Base-by-base conservation (phyloP, 2,113 vertebrate species). In the Actinemys pallida region DNA sequence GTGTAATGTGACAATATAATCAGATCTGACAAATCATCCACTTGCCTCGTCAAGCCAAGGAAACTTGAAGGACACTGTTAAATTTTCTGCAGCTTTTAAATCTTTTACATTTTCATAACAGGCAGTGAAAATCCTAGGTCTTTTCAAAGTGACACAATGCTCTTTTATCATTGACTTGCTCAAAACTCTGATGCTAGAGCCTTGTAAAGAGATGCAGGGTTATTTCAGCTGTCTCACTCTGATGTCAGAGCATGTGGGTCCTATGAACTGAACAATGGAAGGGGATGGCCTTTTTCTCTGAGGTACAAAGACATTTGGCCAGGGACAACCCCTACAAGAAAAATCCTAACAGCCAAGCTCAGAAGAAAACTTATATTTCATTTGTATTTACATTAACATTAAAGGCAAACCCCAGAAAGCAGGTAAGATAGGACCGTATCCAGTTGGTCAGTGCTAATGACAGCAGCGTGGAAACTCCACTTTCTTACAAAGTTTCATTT, bases 21-120 rank as follows among this genome's bases (percentile, higher is more conserved):
- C 53, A 80, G 49, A 45, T 29, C 29, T 85, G 86, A 83, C 49
- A 90, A 87, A 90, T 8, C 88, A 94, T 24, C 81, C 50, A 53
- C 45, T 1, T 81, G 25, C 14, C 13, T 17, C 4, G 69, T 13
- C 16, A 91, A 88, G 52, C 20, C 14, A 65, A 76, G 47, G 57
- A 84, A 65, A 11, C 27, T 9, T 91, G 88, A 93, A 94, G 49
- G 87, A 22, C 27, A 84, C 1, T 0, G 10, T 90, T 39, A 1
- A 1, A 0, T 19, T 9, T 85, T 59, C 35, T 62, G 0, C 8
- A 86, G 6, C 0, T 76, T 91, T 90, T 4, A 1, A 4, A 20
- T 93, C 59, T 62, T 39, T 8, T 82, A 35, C 0, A 9, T 85
- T 20, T 84, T 24, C 8, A 39, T 9, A 39, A 1, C 2, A 80